phyloP scores from a whole-genome alignment of 2,113 vertebrate genomes.

The Bungarus multicinctus region DNA sequence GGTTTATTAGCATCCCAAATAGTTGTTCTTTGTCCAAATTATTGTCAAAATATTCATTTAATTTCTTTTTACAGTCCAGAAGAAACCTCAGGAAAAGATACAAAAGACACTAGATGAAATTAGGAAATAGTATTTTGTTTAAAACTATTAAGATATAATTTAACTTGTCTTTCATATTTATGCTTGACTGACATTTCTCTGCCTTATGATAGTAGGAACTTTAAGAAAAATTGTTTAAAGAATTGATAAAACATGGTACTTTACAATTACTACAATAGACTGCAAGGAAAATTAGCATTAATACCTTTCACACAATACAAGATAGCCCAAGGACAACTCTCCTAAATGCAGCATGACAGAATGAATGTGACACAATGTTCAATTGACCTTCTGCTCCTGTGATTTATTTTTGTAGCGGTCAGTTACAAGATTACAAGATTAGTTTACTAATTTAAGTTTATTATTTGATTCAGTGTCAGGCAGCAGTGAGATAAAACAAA shows the following conservation, averaged over 20 bases:
- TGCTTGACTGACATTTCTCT: constrained; percentile 53
- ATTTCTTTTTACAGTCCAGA: background rate
- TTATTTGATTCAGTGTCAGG: constrained; percentile 23
- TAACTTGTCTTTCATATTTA: constrained; percentile 61
- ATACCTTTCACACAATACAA: constrained; percentile 56
- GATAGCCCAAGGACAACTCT: constrained; percentile 23
- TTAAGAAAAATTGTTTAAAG: constrained; percentile 56
- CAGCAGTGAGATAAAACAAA: constrained; percentile 42
- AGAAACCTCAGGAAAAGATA: background rate
- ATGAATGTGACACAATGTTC: constrained; percentile 30
- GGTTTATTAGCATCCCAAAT: background rate
- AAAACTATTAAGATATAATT: constrained; percentile 50
- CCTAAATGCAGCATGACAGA: constrained; percentile 18
- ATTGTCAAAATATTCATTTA: background rate
- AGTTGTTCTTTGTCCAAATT: background rate
- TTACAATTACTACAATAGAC: constrained; percentile 61
- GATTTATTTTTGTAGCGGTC: constrained; percentile 23
- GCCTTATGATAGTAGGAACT: constrained; percentile 17
- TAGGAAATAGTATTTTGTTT: constrained; percentile 59
- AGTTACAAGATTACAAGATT: constrained; percentile 26
- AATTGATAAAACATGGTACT: constrained; percentile 54
- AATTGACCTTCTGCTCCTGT: background rate
- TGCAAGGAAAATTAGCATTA: constrained; percentile 56
- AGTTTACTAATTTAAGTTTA: constrained; percentile 22
- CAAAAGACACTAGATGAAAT: background rate